Percentiles rank a stretch among this genome's conserved stretches.
phyloP scores from a whole-genome alignment of 2,113 vertebrate genomes.

The Axis porcinus region DNA sequence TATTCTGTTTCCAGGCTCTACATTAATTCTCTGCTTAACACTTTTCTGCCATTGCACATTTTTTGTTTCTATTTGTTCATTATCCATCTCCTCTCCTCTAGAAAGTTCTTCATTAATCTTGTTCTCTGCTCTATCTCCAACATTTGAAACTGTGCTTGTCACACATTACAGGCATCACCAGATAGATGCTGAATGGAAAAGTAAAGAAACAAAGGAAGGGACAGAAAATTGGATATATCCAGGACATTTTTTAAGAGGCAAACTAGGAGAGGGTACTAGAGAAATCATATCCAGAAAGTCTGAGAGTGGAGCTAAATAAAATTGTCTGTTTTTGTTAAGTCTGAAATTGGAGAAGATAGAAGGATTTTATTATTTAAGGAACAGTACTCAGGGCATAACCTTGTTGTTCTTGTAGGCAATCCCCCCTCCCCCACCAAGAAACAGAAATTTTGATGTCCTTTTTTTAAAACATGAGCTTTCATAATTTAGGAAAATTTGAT shows the following conservation, averaged over 20 bases:
- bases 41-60: not conserved
- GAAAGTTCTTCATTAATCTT: not conserved
- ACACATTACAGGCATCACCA: not conserved
- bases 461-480: not conserved
- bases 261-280: not conserved
- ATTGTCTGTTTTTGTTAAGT: not conserved
- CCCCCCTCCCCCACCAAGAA: accelerated
- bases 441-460: not conserved
- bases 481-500: not conserved
- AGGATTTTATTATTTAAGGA: not conserved
- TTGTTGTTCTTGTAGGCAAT: not conserved
- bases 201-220: not conserved
- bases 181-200: not conserved
- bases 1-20: not conserved
- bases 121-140: not conserved
- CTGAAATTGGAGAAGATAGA: not conserved
- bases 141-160: not conserved
- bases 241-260: not conserved
- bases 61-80: not conserved
- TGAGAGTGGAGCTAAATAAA: not conserved
- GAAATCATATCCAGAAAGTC: not conserved
- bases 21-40: not conserved
- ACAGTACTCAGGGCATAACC: not conserved
- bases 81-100: not conserved
- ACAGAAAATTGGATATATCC: not conserved